Base-by-base conservation (phyloP, 1,140 invertebrate species). In the Luehdorfia chinensis region DNA sequence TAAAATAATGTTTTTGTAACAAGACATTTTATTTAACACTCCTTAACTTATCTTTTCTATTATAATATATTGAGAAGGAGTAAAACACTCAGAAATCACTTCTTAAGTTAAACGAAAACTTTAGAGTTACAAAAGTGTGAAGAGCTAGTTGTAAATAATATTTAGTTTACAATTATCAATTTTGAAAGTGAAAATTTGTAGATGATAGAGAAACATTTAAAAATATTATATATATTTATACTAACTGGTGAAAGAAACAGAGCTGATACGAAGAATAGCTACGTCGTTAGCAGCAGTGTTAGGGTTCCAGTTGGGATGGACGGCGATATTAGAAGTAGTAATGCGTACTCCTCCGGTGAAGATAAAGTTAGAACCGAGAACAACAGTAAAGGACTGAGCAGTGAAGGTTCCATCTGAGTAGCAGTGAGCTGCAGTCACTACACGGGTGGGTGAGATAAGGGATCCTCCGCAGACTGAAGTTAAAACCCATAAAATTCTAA, bases 371-470 rank as follows among this genome's bases (percentile, higher is more conserved):
- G 69, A 66, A 4, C 73, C 73, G 23, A 67, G 55, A 1, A 70
- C 68, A 2, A 60, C 57, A 4, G 63, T 70, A 34, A 70, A 57
- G 0, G 47, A 47, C 4, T 49, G 48, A 1, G 68, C 63, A 2
- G 45, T 57, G 7, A 58, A 1, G 1, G 14, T 6, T 0, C 70
- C 70, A 33, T 74, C 70, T 4, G 14, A 14, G 11, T 64, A 33
- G 41, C 74, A 77, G 23, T 77, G 74, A 44, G 74, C 74, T 4
- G 74, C 74, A 1, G 70, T 74, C 11, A 74, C 8, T 0, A 69
- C 41, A 0, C 59, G 59, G n/a, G 18, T 75, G n/a, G 27, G 8
- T 0, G 68, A 56, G n/a, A 77, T 59, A 14, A 77, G 28, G 1
- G 53, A 55, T 4, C 56, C 66, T 6, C 74, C 74, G 27, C 74